Percentiles rank a stretch among this genome's conserved stretches.
These are phyloP conservation scores for Salminus brasiliensis DNA, from an alignment of 2,113 vertebrate genomes.

Conservation along the genomic window DNA sequence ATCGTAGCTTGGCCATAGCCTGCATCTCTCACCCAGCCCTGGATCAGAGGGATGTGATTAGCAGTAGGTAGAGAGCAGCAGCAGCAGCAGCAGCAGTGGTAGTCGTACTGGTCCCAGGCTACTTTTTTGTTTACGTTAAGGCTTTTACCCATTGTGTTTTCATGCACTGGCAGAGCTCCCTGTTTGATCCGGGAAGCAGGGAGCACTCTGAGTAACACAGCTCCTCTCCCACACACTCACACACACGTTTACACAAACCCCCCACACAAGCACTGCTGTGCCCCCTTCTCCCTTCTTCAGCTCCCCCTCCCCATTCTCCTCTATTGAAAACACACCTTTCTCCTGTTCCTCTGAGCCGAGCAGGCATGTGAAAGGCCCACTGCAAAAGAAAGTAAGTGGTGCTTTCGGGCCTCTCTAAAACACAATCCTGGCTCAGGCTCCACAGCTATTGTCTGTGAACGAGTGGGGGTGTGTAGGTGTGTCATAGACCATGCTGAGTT, in stretches of 20 bases:
- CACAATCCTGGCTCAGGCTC: slow-evolving; percentile 64
- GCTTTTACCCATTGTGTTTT: slow-evolving; percentile 71
- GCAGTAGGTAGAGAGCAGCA: slow-evolving; percentile 57
- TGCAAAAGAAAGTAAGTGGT: slow-evolving; percentile 62
- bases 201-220: slow-evolving; percentile 52
- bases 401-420: slow-evolving; percentile 64
- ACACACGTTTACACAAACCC: slow-evolving; percentile 29
- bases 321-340: slow-evolving; percentile 78
- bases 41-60: slow-evolving; percentile 67
- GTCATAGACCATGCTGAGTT: slow-evolving; percentile 24
- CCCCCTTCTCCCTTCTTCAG: not conserved
- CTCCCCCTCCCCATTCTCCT: slow-evolving; percentile 8
- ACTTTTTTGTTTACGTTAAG: slow-evolving; percentile 71
- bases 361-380: slow-evolving; percentile 65
- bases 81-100: slow-evolving; percentile 53
- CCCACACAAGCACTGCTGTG: slow-evolving; percentile 23
- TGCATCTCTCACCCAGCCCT: slow-evolving; percentile 61
- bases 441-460: slow-evolving; percentile 19
- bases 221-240: not conserved
- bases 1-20: no score
- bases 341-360: slow-evolving; percentile 66
- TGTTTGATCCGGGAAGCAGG: slow-evolving; percentile 74
- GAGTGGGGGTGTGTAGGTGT: slow-evolving; percentile 40
- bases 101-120: slow-evolving; percentile 60
- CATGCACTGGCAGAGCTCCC: slow-evolving; percentile 59